phyloP scores from a whole-genome alignment of 2,888 invertebrate genomes.

The Crematogaster levior region DNA sequence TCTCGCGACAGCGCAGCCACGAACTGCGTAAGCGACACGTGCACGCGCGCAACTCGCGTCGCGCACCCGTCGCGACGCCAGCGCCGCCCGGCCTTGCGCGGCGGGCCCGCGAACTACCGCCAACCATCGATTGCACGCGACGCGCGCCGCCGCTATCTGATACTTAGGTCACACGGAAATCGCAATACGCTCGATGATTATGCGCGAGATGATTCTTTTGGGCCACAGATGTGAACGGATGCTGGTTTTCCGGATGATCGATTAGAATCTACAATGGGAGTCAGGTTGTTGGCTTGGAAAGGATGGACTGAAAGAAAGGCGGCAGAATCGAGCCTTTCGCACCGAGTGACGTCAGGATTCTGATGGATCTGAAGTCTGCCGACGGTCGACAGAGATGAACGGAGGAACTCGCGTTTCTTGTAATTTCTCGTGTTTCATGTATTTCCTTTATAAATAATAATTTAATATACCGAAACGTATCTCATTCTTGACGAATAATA shows the following conservation, averaged over 20 bases:
- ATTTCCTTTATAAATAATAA: too few species aligned
- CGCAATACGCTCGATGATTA: not conserved
- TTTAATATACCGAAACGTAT: too few species aligned
- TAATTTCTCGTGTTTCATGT: too few species aligned
- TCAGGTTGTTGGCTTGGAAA: too few species aligned
- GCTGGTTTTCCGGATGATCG: not conserved
- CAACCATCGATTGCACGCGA: constrained; percentile 29
- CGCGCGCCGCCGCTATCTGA: not conserved
- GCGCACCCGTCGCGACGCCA: constrained; percentile 14
- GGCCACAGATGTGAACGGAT: not conserved
- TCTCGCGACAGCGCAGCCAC: constrained; percentile 78
- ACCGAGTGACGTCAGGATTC: too few species aligned
- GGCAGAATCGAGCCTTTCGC: too few species aligned
- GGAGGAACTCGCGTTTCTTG: too few species aligned
- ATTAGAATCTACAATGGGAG: not conserved
- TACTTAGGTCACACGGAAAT: not conserved
- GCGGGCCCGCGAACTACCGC: not conserved
- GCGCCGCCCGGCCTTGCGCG: constrained; percentile 32
- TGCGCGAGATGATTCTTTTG: not conserved
- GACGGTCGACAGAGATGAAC: too few species aligned
- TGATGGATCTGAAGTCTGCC: too few species aligned
- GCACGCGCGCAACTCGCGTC: constrained; percentile 54
- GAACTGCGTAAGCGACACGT: constrained; percentile 73
- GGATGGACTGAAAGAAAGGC: too few species aligned
- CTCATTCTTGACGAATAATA: too few species aligned